Evolutionary conservation across 2,888 invertebrate genomes (phyloP), one percentile per base, ranked within the genome.

Genomic region (Dendrolimus houi): DNA sequence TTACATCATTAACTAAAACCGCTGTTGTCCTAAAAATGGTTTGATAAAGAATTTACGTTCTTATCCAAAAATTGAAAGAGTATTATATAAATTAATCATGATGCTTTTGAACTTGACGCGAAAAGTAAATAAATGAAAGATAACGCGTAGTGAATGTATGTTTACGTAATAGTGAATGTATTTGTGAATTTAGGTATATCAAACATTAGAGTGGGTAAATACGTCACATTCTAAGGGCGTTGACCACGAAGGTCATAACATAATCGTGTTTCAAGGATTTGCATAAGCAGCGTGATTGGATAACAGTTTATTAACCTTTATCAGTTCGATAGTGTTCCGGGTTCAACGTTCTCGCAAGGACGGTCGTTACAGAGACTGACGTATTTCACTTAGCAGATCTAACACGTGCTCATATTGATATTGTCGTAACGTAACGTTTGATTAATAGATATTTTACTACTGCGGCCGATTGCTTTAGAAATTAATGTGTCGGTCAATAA

Each of bases 281-380:
- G 79, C 76, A 75, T 85, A 83, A 86, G 77, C 71, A 69, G 63
- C 65, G 62, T 71, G 73, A 74, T 78, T 77, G 72, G 72, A 77
- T 79, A 80, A 82, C 73, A 78, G 81, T 75, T 77, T 74, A 75
- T 70, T 76, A 71, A 75, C 68, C 73, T 71, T 77, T 80, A 81
- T 79, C 75, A 68, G 59, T 58, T 64, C 67, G 68, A 69, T 77
- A 72, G 64, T 77, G 74, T 87, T 87, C 89, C 87, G 87, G 87
- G 87, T 85, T 85, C 77, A 80, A 77, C 72, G 83, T 56, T 67
- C 84, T 71, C 65, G 70, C 88, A 89, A 88, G 89, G 87, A 83
- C 87, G 85, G 79, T 72, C 72, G 74, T 75, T 76, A 64, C 65
- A 62, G 64, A 65, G 64, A 66, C 61, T 65, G 65, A 67, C 72